Evolutionary conservation across 2,888 invertebrate species (phyloP).

Genomic region (Malacosoma neustria): DNA sequence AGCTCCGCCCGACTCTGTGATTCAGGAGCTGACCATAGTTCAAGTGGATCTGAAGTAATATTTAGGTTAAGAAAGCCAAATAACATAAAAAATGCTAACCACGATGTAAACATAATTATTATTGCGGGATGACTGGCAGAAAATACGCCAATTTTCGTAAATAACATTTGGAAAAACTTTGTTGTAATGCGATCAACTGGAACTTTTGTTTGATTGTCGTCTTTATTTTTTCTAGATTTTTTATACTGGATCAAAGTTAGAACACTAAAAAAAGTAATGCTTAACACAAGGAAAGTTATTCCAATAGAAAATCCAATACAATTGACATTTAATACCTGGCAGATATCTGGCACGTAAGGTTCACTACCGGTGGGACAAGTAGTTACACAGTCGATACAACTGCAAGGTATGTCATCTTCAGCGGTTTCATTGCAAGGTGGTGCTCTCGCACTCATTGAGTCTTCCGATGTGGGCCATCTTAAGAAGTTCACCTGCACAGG

Average conservation of each 20-base stretch:
- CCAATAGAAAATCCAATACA: constrained; percentile 78
- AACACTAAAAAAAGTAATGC: constrained; percentile 37
- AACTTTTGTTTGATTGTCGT: constrained; percentile 10
- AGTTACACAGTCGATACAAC: constrained; percentile 83
- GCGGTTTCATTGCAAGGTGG: constrained; percentile 76
- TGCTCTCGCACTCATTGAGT: constrained; percentile 56
- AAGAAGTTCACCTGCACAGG: constrained; percentile 79
- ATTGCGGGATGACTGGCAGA: constrained; percentile 81
- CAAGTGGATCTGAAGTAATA: constrained; percentile 91
- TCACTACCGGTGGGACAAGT: constrained; percentile 74
- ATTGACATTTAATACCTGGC: constrained; percentile 76
- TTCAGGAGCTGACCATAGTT: constrained; percentile 92
- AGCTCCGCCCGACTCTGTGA: constrained; percentile 89
- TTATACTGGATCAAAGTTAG: constrained; percentile 28
- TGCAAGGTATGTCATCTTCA: constrained; percentile 76
- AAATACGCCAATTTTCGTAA: constrained; percentile 54
- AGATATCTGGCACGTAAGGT: constrained; percentile 53
- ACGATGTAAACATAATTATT: constrained; percentile 77
- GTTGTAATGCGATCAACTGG: constrained; percentile 25
- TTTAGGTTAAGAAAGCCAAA: constrained; percentile 80
- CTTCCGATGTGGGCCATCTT: constrained; percentile 40
- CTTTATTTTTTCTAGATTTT: constrained; percentile 15
- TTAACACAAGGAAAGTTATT: constrained; percentile 66
- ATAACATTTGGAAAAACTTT: constrained; percentile 35
- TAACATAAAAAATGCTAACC: constrained; percentile 73